These are phyloP conservation scores for Drosophila eohydei DNA, from an alignment of 2,888 invertebrate genomes.

Conservation along the genomic window DNA sequence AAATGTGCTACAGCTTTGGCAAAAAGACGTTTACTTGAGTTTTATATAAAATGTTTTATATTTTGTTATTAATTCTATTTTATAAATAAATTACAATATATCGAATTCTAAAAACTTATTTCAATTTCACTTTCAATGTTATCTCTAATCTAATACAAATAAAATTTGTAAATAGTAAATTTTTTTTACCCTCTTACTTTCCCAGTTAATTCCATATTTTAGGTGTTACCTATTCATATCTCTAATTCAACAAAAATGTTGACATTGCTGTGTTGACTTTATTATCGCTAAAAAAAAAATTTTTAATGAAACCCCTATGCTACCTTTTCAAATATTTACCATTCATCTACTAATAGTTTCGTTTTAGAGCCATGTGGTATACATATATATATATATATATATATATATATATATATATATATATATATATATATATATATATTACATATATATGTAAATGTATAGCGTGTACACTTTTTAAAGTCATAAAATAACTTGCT, in stretches of 20 bases:
- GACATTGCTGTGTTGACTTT: not conserved
- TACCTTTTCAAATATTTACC: slow-evolving; percentile 15
- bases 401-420: not conserved
- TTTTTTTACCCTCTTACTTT: not conserved
- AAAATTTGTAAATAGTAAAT: fast-evolving
- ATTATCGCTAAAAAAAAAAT: slow-evolving; percentile 3
- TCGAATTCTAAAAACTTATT: too few relatives aligned
- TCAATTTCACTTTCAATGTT: not conserved
- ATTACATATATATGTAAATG: too few relatives aligned
- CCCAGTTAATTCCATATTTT: not conserved
- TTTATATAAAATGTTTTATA: too few relatives aligned
- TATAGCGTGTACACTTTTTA: slow-evolving; percentile 2
- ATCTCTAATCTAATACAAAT: not conserved
- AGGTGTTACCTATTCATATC: slow-evolving; percentile 3
- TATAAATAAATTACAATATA: too few relatives aligned
- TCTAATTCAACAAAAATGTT: slow-evolving; percentile 9
- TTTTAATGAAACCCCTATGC: not conserved
- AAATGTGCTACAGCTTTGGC: too few relatives aligned
- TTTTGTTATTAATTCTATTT: too few relatives aligned
- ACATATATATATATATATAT: not conserved
- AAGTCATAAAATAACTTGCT: not conserved
- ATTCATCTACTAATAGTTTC: not conserved
- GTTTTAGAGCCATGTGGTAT: not conserved
- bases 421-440: not conserved
- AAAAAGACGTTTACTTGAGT: too few relatives aligned